Evolutionary conservation across 2,113 vertebrate genomes (phyloP), one percentile per base, ranked within the genome.

Genomic region (Antechinus flavipes): DNA sequence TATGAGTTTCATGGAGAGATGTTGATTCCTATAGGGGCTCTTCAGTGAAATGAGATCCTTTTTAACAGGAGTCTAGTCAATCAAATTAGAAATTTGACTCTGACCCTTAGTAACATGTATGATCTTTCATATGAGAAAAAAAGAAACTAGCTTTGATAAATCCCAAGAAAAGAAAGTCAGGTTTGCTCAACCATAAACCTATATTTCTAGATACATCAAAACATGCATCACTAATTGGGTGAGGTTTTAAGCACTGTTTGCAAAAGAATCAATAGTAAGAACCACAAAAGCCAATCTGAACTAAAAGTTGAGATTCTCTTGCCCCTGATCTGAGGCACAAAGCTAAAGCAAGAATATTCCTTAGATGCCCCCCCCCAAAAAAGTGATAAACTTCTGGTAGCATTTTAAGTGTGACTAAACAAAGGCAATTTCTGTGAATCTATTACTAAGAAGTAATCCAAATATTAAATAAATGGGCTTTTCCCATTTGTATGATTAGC

Each of bases 391-490:
- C 54, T 30, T 76, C 49, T 96, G 54, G 50, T 90, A 90, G 46
- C 50, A 58, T 8, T 55, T 35, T 54, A 47, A 49, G 47, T 54
- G 68, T 93, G 92, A 8, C 27, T 96, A 91, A 94, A 49, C 9
- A 95, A 94, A 94, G 19, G 53, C 35, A 26, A 0, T 76, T 2
- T 76, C 90, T 25, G 24, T 55, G 93, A 84, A 10, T 7, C n/a
- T 95, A 95, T 95, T 0, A 90, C 30, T 68, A 93, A 91, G 30
- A 94, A 54, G 90, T 49, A 91, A 27, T 54, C 8, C 47, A 90
- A 93, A 19, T 53, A 49, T 91, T 93, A 95, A 94, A 23, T 24
- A 95, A 8, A 68, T 53, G 54, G 92, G 0, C 7, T 53, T 94
- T 7, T 76, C 35, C 56, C 94, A 56, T 26, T 93, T 30, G 56